Evolutionary conservation across 2,888 invertebrate genomes (phyloP), one percentile per base, ranked within the genome.

Genomic region (Ornithoptera priamus): DNA sequence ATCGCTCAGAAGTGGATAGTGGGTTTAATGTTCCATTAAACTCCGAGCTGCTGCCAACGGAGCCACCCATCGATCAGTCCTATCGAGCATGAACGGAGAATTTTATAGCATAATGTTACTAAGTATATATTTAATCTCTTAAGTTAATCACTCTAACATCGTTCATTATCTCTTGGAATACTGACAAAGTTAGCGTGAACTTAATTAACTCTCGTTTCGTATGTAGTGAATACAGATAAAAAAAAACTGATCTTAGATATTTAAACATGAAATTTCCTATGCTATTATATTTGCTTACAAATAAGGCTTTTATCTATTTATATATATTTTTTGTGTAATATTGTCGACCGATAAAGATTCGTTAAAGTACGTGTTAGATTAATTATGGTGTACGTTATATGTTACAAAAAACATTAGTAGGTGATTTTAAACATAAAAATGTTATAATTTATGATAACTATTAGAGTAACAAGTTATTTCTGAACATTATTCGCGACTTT

Each of bases 1-100:
- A 67, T 18, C 60, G 63, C 22, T 50, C 36, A 50, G 56, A 42
- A 42, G 53, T 46, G 53, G 22, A 30, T 24, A 62, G 39, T 17
- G 65, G 61, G 57, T 62, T 65, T 65, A 65, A 65, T 65, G 69
- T 62, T 65, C 65, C 69, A 69, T 62, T 65, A 65, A 69, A 65
- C 61, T 60, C 36, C 20, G 20, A 18, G 46, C 18, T 30, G 56
- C 30, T 20, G 42, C 36, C 42, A 61, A 62, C 58, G 65, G 20
- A 59, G 22, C 22, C 22, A 58, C 69, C 30, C 62, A 65, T 65
- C 65, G 57, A 65, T 69, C 65, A 69, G 61, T 24, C 61, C 24
- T 42, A 65, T 20, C 61, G 30, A 56, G 50, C 62, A 63, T 50
- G 46, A 18, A 50, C 50, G 17, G 50, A 17, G 15, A 24, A 24